phyloP scores from a whole-genome alignment of 1,140 invertebrate species.

The Branchinecta lindahli region DNA sequence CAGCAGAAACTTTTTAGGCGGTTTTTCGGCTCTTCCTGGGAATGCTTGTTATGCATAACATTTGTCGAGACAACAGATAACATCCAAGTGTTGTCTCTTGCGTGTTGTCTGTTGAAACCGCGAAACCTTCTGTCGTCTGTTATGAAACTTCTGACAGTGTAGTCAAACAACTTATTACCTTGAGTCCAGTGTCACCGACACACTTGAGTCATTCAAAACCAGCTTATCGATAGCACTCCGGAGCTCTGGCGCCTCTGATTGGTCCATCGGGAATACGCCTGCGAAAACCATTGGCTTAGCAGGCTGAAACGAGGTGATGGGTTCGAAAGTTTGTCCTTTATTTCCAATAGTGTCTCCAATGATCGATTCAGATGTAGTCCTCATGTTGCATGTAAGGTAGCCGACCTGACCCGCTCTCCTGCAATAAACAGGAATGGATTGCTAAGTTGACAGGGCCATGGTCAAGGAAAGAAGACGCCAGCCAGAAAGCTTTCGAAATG shows the following conservation, averaged over 20 bases:
- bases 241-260: slow-evolving; percentile 57
- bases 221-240: slow-evolving; percentile 75
- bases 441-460: too few relatives aligned
- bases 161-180: slow-evolving; percentile 43
- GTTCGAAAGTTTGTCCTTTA: slow-evolving; percentile 32
- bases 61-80: too few relatives aligned
- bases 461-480: too few relatives aligned
- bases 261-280: slow-evolving; percentile 81
- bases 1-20: too few relatives aligned
- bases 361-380: slow-evolving; percentile 52
- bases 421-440: slow-evolving; percentile 24
- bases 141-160: too few relatives aligned
- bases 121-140: too few relatives aligned
- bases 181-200: slow-evolving; percentile 55
- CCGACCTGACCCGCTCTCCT: slow-evolving; percentile 66
- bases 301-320: slow-evolving; percentile 47
- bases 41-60: too few relatives aligned
- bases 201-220: slow-evolving; percentile 83
- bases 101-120: too few relatives aligned
- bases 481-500: too few relatives aligned
- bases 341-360: slow-evolving; percentile 71
- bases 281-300: slow-evolving; percentile 84
- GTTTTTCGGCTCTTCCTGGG: too few relatives aligned
- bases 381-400: slow-evolving; percentile 64
- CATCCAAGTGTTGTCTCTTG: too few relatives aligned